Conservation (phyloP, 2,797 vertebrate species). For the Acanthiza pusilla region DNA sequence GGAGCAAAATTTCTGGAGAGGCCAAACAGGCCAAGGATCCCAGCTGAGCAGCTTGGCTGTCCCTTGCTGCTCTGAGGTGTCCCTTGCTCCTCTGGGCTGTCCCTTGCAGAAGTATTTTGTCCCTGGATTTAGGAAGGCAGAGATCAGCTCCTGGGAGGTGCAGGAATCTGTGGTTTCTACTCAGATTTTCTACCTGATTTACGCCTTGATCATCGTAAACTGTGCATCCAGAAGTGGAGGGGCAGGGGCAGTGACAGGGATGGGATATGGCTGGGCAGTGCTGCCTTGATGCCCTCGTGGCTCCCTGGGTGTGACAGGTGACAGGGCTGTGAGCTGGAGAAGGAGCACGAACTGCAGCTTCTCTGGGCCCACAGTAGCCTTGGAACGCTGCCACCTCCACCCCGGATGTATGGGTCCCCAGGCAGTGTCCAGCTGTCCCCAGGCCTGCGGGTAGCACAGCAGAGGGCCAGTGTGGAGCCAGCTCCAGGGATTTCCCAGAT, state of each 20-base stretch:
- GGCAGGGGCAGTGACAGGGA: rapidly evolving
- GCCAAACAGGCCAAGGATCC: not conserved
- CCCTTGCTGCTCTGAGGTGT: not conserved
- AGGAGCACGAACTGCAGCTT: not conserved
- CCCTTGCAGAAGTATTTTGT: not conserved
- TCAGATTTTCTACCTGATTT: not conserved
- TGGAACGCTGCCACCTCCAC: not conserved
- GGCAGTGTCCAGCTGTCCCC: rapidly evolving
- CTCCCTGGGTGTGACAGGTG: not conserved
- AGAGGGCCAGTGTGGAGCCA: rapidly evolving
- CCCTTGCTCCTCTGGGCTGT: no score
- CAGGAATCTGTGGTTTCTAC: not conserved
- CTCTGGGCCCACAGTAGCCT: not conserved
- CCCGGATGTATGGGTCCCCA: not conserved
- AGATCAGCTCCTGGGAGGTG: rapidly evolving
- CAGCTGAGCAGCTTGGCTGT: not conserved
- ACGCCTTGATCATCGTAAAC: not conserved
- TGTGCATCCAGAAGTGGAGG: not conserved
- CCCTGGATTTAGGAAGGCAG: not conserved
- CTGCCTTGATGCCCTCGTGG: rapidly evolving
- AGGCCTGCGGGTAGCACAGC: no score
- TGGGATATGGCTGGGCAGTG: rapidly evolving
- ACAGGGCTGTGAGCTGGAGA: not conserved
- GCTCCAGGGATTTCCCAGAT: not conserved
- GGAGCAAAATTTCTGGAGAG: not conserved